Percentiles rank a stretch among this genome's conserved stretches.
Evolutionary conservation across 2,888 invertebrate species (phyloP).

Genomic region (Ophion obscuratus): DNA sequence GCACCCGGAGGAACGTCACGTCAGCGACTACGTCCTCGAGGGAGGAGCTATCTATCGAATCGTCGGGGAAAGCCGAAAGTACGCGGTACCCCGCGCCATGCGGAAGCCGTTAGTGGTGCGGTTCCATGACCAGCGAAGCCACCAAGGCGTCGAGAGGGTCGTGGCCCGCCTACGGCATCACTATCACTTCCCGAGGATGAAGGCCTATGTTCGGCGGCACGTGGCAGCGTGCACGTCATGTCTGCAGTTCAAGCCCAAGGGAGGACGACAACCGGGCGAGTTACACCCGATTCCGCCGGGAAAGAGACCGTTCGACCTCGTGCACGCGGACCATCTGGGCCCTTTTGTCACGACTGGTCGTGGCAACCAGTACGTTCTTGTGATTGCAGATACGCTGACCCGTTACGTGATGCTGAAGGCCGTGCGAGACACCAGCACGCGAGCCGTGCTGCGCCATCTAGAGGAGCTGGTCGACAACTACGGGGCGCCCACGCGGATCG

Average conservation of each 20-base stretch:
- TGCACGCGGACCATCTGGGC: not conserved
- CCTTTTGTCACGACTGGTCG: slow-evolving; percentile 6
- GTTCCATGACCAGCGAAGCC: slow-evolving; percentile 25
- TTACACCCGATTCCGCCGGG: not conserved
- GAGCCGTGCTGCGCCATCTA: slow-evolving; percentile 16
- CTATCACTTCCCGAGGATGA: slow-evolving; percentile 30
- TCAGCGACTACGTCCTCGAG: too few relatives aligned
- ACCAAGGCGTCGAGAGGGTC: not conserved
- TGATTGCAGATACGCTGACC: slow-evolving; percentile 2
- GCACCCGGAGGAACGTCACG: too few relatives aligned
- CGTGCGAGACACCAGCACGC: slow-evolving; percentile 2
- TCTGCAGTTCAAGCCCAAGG: not conserved
- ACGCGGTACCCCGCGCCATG: slow-evolving; percentile 13
- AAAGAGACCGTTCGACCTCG: too few relatives aligned
- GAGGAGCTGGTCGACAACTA: slow-evolving; percentile 55
- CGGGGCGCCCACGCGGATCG: slow-evolving; percentile 59
- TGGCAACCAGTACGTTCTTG: slow-evolving; percentile 26
- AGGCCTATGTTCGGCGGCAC: slow-evolving; percentile 5
- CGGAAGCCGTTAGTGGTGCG: not conserved
- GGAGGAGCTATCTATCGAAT: too few relatives aligned
- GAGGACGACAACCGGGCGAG: too few relatives aligned
- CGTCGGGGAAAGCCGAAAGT: not conserved
- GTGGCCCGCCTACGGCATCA: not conserved
- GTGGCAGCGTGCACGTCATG: slow-evolving; percentile 5
- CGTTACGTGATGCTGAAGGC: not conserved